phyloP scores from a whole-genome alignment of 2,113 vertebrate species.

The Odocoileus virginianus region DNA sequence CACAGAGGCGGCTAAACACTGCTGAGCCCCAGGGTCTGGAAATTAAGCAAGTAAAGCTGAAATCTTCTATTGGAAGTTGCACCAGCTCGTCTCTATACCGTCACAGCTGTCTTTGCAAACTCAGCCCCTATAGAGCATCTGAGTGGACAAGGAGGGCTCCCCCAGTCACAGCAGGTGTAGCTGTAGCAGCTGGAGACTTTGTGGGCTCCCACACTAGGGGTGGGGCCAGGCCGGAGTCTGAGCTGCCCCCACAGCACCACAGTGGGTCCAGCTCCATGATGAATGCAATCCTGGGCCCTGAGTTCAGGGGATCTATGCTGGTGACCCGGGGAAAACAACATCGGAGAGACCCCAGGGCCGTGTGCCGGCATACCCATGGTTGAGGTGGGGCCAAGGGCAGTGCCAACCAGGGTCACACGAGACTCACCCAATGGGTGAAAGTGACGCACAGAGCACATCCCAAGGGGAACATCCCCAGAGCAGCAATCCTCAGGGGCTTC shows the following conservation, averaged over 20 bases:
- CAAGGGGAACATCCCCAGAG: neutral
- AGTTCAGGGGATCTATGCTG: neutral
- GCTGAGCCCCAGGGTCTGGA: neutral
- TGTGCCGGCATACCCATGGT: fast-evolving
- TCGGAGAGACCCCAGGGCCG: neutral
- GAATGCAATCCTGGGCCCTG: neutral
- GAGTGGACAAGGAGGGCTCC: neutral
- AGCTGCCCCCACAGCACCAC: neutral
- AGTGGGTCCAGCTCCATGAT: neutral
- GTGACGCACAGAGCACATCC: neutral
- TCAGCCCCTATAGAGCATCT: neutral
- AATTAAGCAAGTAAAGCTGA: neutral
- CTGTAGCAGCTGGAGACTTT: neutral
- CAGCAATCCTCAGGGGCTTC: neutral
- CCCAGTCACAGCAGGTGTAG: neutral
- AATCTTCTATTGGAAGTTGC: neutral
- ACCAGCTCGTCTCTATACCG: neutral
- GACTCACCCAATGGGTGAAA: fast-evolving
- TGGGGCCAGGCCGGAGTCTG: neutral
- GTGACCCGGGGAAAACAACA: neutral
- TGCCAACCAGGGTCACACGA: neutral
- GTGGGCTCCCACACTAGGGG: neutral
- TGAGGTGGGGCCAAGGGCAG: neutral
- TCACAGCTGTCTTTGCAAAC: neutral
- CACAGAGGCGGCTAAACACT: neutral